phyloP scores from a whole-genome alignment of 2,797 vertebrate species.

The Leucoraja ocellata region DNA sequence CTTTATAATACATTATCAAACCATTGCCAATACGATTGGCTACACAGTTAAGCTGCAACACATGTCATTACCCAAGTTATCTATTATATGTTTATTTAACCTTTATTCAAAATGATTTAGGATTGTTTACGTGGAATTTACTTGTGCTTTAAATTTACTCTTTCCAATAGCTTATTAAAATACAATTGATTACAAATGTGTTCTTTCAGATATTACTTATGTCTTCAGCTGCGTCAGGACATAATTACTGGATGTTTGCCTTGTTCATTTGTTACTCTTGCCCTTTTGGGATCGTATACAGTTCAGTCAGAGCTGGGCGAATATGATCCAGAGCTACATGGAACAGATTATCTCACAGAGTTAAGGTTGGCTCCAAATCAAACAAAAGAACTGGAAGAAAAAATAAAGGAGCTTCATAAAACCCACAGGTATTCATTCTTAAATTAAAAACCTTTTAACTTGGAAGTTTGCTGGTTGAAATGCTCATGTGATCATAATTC shows the following conservation, averaged over 20 bases:
- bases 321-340: constrained; percentile 80
- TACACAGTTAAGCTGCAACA: no score
- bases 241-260: constrained; percentile 78
- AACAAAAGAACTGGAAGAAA: constrained; percentile 89
- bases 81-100: background rate
- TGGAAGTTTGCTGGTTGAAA: background rate
- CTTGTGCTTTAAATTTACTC: background rate
- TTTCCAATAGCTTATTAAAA: background rate
- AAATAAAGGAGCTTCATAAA: constrained; percentile 88
- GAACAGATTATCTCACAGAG: constrained; percentile 73
- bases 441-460: background rate
- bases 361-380: constrained; percentile 83
- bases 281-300: constrained; percentile 86
- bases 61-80: no score
- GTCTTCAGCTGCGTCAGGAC: constrained; percentile 89
- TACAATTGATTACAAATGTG: constrained; percentile 38
- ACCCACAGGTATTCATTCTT: constrained; percentile 71
- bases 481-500: background rate
- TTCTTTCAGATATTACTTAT: constrained; percentile 76
- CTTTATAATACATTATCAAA: no score
- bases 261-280: constrained; percentile 91
- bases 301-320: constrained; percentile 92
- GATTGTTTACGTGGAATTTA: background rate
- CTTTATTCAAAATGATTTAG: constrained; percentile 25
- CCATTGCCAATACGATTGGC: background rate